A percentile compares a stretch with the other conserved stretches of the same genome.
Conservation (phyloP, 2,888 invertebrate species). For the Polydrusus tereticollis region DNA sequence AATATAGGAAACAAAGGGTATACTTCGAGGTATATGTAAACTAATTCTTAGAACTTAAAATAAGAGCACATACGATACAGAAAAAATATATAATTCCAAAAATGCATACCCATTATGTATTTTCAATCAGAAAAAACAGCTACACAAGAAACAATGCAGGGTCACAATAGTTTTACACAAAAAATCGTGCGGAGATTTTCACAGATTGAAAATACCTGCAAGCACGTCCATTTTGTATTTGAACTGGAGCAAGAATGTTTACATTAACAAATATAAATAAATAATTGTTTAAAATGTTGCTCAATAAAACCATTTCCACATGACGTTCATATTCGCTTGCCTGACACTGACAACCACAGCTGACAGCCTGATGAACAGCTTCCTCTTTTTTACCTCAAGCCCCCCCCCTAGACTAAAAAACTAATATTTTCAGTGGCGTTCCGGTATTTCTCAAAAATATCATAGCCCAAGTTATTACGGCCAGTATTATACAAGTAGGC, state of each 20-base stretch:
- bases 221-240: constrained; percentile 22
- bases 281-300: constrained; percentile 12
- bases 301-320: constrained; percentile 25
- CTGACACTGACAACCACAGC: too few relatives aligned
- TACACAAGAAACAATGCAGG: constrained; percentile 8
- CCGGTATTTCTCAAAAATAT: too few relatives aligned
- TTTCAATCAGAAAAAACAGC: constrained; percentile 21
- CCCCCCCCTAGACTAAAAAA: too few relatives aligned
- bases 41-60: neutral
- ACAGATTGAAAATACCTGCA: constrained; percentile 23
- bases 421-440: too few relatives aligned
- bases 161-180: constrained; percentile 19
- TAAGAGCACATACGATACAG: neutral
- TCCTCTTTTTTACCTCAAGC: too few relatives aligned
- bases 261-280: constrained; percentile 31
- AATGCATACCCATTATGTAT: constrained; percentile 22
- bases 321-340: too few relatives aligned
- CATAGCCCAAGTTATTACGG: too few relatives aligned
- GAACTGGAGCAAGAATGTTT: constrained; percentile 17
- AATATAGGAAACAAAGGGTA: neutral
- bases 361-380: too few relatives aligned
- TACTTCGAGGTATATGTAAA: too few relatives aligned
- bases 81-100: neutral
- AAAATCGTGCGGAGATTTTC: constrained; percentile 11
- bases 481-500: too few relatives aligned